Evolutionary conservation across 2,113 vertebrate genomes (phyloP).

Genomic region (Eurystomus gularis): DNA sequence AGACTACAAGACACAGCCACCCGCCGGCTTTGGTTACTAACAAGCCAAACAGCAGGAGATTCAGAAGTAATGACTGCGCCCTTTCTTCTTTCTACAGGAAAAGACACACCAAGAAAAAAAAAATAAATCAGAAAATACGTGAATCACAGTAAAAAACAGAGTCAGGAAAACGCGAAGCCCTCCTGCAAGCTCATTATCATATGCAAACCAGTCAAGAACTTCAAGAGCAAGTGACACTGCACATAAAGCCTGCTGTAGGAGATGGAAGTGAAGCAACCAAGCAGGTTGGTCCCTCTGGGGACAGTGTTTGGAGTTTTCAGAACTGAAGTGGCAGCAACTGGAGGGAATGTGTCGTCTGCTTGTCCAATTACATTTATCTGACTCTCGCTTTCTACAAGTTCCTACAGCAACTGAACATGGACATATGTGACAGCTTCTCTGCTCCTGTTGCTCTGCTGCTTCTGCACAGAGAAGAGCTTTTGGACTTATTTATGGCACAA

Average conservation of each 20-base stretch:
- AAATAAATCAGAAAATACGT: background rate
- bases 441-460: background rate
- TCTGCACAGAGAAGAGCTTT: background rate
- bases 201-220: background rate
- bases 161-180: fast-evolving
- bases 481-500: background rate
- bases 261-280: background rate
- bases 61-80: background rate
- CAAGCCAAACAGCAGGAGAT: background rate
- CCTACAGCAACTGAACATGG: background rate
- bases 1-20: background rate
- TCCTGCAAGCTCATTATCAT: background rate
- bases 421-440: background rate
- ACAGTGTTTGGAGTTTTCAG: background rate
- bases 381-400: background rate
- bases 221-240: background rate
- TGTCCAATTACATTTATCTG: background rate
- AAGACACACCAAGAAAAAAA: background rate
- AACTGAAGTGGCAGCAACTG: background rate
- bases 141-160: background rate
- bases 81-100: background rate
- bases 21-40: background rate
- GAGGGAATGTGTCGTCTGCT: background rate
- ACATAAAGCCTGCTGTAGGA: background rate
- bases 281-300: background rate